Base-by-base conservation (phyloP, 2,888 invertebrate species). In the Synanthedon vespiformis region DNA sequence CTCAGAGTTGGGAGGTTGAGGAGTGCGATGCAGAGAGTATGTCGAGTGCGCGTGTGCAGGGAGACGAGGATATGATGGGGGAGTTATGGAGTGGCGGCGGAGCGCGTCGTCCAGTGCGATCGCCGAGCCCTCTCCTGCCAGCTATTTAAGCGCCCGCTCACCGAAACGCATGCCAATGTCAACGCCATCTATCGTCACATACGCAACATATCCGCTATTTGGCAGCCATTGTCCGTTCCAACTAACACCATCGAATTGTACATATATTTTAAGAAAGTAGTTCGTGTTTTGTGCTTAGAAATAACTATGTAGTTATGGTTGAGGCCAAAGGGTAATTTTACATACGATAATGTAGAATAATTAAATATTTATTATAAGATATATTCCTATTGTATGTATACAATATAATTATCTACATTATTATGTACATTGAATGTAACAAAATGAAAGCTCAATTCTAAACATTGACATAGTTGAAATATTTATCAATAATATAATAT, bases 21-120 rank as follows among this genome's bases (percentile, higher is more conserved):
- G 82, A 80, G 79, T 85, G 78, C 83, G 85, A 85, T 67, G 85
- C 82, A 80, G 86, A 86, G 84, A 85, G 85, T 86, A 87, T 86
- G 85, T 87, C 86, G 85, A 85, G 86, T 87, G 77, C 83, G 68
- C 85, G 80, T 86, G 86, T 86, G 77, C 85, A 89, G 89, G 89
- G 89, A 89, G 88, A 89, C 89, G 88, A 89, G 88, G 86, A 89
- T 89, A 85, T 89, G 89, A 89, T 89, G 88, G 83, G 82, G 74
- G 87, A 87, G 80, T 73, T 82, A 74, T 89, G 88, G 88, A 76
- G 79, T 66, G 76, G 79, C 67, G 76, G 80, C 71, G 75, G 78
- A 70, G 82, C 82, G 64, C 78, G 80, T 56, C 61, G 65, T 63
- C 74, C 77, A 72, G 80, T 81, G 60, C 83, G 80, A 56, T 57